Conservation (phyloP, 2,888 invertebrate genomes). For the Capitulum mitella region DNA sequence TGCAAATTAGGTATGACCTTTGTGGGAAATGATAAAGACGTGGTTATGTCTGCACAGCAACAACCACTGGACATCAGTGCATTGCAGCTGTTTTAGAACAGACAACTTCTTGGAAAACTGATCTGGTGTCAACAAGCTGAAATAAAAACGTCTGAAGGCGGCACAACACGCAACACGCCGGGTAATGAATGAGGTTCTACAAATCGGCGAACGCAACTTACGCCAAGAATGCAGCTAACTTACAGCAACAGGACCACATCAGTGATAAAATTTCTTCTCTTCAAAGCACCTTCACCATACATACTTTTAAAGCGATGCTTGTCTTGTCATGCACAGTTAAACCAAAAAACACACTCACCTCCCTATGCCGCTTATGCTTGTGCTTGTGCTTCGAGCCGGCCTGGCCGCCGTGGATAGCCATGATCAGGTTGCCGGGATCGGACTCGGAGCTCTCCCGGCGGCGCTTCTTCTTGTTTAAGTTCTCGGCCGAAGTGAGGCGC, state of each 20-base stretch:
- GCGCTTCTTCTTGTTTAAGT: not conserved
- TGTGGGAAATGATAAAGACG: too few species aligned
- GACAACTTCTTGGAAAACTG: too few species aligned
- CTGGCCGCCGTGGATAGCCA: not conserved
- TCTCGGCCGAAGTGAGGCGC: not conserved
- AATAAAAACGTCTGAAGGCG: too few species aligned
- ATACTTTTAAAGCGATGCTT: too few species aligned
- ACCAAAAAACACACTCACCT: not conserved
- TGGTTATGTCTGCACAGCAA: too few species aligned
- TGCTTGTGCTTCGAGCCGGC: not conserved
- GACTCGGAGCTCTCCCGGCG: not conserved
- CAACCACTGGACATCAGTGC: too few species aligned
- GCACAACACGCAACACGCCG: not conserved
- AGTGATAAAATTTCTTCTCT: not conserved
- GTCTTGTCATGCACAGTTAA: not conserved
- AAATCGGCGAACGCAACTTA: too few species aligned
- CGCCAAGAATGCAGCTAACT: not conserved
- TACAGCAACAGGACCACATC: not conserved
- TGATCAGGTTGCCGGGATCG: not conserved
- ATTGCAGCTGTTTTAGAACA: too few species aligned
- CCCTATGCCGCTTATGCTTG: constrained; percentile 6
- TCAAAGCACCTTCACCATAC: not conserved
- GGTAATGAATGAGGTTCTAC: not conserved
- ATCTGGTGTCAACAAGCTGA: too few species aligned
- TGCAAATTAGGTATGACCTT: too few species aligned